A percentile compares a stretch with the other conserved stretches of the same genome.
phyloP scores from a whole-genome alignment of 2,888 invertebrate species.

The Nipponacmea schrenckii region DNA sequence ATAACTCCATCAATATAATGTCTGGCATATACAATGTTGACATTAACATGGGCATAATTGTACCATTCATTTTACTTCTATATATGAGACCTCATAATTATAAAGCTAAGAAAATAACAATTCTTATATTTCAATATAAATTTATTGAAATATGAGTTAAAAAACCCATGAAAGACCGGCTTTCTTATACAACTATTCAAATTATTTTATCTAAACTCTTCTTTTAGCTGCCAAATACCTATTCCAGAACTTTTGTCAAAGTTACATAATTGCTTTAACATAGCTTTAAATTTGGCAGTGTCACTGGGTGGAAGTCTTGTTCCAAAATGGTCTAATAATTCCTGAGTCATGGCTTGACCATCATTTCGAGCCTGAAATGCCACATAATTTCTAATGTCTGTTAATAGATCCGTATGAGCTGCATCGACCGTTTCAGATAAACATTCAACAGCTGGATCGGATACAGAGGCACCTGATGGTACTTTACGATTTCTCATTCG shows the following conservation, averaged over 20 bases:
- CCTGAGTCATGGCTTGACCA: constrained; percentile 71
- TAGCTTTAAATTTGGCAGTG: constrained; percentile 72
- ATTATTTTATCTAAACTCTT: constrained; percentile 61
- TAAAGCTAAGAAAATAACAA: too few relatives aligned
- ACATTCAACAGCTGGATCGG: constrained; percentile 30
- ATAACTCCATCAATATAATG: too few relatives aligned
- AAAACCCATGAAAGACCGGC: too few relatives aligned
- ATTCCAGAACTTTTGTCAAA: constrained; percentile 58
- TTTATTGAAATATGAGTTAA: too few relatives aligned
- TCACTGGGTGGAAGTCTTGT: constrained; percentile 68
- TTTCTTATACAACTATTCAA: too few relatives aligned
- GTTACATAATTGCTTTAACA: constrained; percentile 71
- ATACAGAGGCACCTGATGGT: constrained; percentile 28
- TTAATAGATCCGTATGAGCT: constrained; percentile 62
- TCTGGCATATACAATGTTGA: too few relatives aligned
- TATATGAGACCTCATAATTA: too few relatives aligned
- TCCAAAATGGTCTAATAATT: constrained; percentile 71
- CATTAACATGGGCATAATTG: too few relatives aligned
- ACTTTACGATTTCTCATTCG: constrained; percentile 67
- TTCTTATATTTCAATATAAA: too few relatives aligned
- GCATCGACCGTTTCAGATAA: constrained; percentile 34
- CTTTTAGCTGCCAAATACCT: constrained; percentile 67
- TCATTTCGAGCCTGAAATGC: constrained; percentile 68
- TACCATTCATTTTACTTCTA: too few relatives aligned
- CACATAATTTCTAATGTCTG: constrained; percentile 63